Evolutionary conservation across 64 coral and sea anemone species (phyloP), one percentile per base, ranked within the genome.

Genomic region (Porites australiensis): DNA sequence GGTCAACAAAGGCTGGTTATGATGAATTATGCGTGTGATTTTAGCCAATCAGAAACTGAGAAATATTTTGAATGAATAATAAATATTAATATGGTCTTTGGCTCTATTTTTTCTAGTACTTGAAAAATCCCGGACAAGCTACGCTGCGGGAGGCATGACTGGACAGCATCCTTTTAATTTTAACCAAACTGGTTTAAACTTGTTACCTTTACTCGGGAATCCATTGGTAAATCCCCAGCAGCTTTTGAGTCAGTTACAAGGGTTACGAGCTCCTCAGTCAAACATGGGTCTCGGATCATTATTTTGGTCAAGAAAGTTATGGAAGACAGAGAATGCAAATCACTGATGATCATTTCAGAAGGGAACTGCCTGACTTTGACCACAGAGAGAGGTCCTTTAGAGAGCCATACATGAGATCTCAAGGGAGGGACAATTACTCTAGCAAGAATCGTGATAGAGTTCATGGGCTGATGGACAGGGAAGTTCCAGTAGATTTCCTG

Each of bases 201-300:
- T 69, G 6, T 68, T 84, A 10, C 81, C 81, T 68, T 48, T 68
- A 21, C 0, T 68, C 51, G 81, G 81, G 16, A 84, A 52, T 68
- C 6, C 45, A 8, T 69, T 51, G 46, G 81, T 45, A 48, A 84
- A 84, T 68, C 47, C 81, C 18, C 81, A 50, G 64, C 61, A 84
- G 45, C 48, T 84, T 51, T 2, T 68, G 13, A 48, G 21, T 4
- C 37, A 48, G 3, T 18, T 84, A 19, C 15, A 47, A n/a, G 62
- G 27, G 51, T 84, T 84, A 21, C 13, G 63, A 84, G 52, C 69
- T 44, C 61, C 63, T 3, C 62, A 68, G 64, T 18, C 63, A 50
- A 51, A 21, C 19, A 68, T 9, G 1, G 69, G 51, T 54, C 75
- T 18, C 10, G 50, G 18, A 22, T 50, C 18, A n/a, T n/a, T n/a